Evolutionary conservation across 2,888 invertebrate genomes (phyloP), one percentile per base, ranked within the genome.

Genomic region (Sepiola atlantica): DNA sequence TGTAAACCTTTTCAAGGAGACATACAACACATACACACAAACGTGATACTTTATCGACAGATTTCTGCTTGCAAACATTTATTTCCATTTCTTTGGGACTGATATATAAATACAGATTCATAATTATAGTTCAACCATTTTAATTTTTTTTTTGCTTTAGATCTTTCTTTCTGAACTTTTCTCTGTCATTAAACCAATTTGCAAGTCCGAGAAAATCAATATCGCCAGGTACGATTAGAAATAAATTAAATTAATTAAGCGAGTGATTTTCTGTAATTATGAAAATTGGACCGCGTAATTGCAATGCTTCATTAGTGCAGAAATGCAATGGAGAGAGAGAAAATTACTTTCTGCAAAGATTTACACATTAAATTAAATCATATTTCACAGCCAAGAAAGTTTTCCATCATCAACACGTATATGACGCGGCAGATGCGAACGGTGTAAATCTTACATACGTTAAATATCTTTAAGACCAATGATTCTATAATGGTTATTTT

Each of bases 181-280:
- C 18, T 77, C 45, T 45, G 45, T 45, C 45, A 45, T 77, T n/a
- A 77, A 77, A 77, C 77, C 77, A 77, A 20, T 77, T n/a, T 14
- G 77, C 10, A 77, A 77, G 4, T 77, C 77, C n/a, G n/a, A n/a
- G 77, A 77, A 77, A 77, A 77, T 77, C 77, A 77, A 77, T 77
- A n/a, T 77, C 3, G 77, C n/a, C 12, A n/a, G 77, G 77, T 77
- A 77, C 14, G n/a, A 77, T 77, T 77, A 77, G 77, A n/a, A 77
- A 77, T 77, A 77, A 77, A 32, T 77, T 32, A 77, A 77, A n/a
- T 77, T 77, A 77, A 77, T 77, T 77, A 77, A n/a, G 32, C 14
- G n/a, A n/a, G n/a, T 77, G 77, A 77, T 77, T n/a, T 77, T 77
- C 77, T 77, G n/a, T 77, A 77, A 77, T 77, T 77, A 77, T 20